These are phyloP conservation scores for Axis porcinus DNA, from an alignment of 2,113 vertebrate species.

Conservation along the genomic window DNA sequence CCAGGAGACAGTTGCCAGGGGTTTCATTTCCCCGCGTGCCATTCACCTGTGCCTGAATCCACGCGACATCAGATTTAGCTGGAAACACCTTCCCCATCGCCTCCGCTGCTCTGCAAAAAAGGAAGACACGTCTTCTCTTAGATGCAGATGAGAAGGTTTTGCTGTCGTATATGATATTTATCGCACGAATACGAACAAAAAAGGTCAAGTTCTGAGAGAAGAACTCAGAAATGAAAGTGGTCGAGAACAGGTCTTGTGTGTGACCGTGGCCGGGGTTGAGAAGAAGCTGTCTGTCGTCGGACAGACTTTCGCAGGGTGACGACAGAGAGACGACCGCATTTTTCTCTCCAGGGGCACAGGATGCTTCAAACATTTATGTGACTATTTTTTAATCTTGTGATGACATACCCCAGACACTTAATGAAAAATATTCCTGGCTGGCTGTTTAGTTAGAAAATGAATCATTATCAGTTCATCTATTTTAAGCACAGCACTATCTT, in stretches of 20 bases:
- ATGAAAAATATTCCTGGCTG: neutral
- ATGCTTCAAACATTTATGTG: neutral
- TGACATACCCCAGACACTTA: neutral
- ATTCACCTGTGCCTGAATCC: neutral
- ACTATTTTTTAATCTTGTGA: neutral
- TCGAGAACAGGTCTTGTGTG: fast-evolving
- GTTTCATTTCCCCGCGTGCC: neutral
- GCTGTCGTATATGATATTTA: neutral
- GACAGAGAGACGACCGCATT: neutral
- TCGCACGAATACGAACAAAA: neutral
- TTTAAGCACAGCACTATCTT: neutral
- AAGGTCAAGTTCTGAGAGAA: neutral
- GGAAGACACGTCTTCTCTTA: neutral
- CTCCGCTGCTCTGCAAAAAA: neutral
- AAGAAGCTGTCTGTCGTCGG: neutral
- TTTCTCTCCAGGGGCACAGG: neutral
- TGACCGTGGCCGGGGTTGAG: neutral
- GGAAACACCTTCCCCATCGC: fast-evolving
- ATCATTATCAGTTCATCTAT: neutral
- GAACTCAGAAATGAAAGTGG: neutral
- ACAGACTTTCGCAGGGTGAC: neutral
- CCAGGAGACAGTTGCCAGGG: no score
- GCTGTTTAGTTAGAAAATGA: neutral
- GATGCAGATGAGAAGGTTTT: neutral
- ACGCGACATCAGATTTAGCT: neutral